Evolutionary conservation across 1,140 invertebrate genomes (phyloP).

Genomic region (Eueides isabella): DNA sequence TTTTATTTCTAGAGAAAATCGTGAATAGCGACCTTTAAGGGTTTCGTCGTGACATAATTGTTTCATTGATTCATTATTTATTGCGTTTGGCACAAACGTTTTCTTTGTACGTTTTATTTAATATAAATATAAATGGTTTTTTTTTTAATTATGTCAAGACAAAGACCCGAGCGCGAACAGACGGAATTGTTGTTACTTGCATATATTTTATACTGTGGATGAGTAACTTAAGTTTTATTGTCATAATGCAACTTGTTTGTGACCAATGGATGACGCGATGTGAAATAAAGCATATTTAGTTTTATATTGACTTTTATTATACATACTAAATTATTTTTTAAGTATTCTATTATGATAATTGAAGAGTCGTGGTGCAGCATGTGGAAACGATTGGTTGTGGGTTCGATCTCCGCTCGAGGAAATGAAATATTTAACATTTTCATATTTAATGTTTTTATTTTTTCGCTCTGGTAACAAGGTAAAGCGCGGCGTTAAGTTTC

Average conservation of each 20-base stretch:
- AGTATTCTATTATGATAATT: too few species aligned
- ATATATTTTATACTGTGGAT: conserved; percentile 76
- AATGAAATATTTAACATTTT: too few species aligned
- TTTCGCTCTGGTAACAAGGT: too few species aligned
- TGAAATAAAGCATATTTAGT: conserved; percentile 82
- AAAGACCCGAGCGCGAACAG: conserved; percentile 1
- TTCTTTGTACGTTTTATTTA: conserved; percentile 8
- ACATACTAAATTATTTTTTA: background rate
- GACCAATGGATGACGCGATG: conserved; percentile 76
- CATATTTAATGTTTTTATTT: too few species aligned
- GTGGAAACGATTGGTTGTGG: too few species aligned
- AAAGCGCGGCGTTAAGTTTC: too few species aligned
- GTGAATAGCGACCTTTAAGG: conserved; percentile 6
- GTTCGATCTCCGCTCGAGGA: too few species aligned
- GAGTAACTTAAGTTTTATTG: conserved; percentile 60
- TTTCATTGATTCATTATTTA: conserved; percentile 12
- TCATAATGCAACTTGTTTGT: conserved; percentile 71
- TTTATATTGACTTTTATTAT: conserved; percentile 58
- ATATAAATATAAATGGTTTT: background rate
- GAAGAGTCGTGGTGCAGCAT: too few species aligned
- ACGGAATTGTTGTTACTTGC: conserved; percentile 69
- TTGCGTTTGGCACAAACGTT: conserved; percentile 27
- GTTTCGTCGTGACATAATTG: conserved; percentile 6
- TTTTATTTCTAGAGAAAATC: background rate
- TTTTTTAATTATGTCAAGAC: conserved; percentile 10